Evolutionary conservation across 2,113 vertebrate species (phyloP).

Genomic region (Picathartes gymnocephalus): DNA sequence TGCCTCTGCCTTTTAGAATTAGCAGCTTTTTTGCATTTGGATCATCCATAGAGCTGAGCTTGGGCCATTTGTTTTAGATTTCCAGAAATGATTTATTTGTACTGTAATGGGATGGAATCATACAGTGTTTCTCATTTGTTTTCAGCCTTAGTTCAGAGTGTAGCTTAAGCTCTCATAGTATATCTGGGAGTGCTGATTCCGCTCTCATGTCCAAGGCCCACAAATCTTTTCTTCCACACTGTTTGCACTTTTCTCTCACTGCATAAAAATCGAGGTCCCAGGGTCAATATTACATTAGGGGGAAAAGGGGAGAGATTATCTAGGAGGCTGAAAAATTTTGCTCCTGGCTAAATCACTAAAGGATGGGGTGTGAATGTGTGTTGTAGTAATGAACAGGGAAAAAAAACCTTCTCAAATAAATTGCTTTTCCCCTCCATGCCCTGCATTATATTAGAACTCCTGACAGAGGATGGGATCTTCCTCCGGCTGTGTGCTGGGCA

Average conservation of each 20-base stretch:
- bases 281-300: slow-evolving; percentile 23
- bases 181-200: slow-evolving; percentile 27
- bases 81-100: slow-evolving; percentile 66
- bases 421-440: neutral
- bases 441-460: neutral
- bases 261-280: slow-evolving; percentile 20
- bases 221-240: slow-evolving; percentile 42
- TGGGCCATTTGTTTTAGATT: slow-evolving; percentile 61
- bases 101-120: slow-evolving; percentile 57
- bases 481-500: neutral
- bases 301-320: slow-evolving; percentile 26
- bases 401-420: neutral
- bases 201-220: slow-evolving; percentile 4
- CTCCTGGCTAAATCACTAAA: slow-evolving; percentile 18
- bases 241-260: slow-evolving; percentile 40
- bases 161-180: slow-evolving; percentile 16
- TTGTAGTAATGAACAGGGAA: neutral
- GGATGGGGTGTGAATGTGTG: neutral
- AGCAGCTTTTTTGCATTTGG: slow-evolving; percentile 55
- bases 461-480: neutral
- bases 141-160: slow-evolving; percentile 15
- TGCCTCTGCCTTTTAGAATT: slow-evolving; percentile 54
- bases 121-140: slow-evolving; percentile 49
- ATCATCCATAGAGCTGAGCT: slow-evolving; percentile 20
- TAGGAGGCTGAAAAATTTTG: neutral